These are phyloP conservation scores for Casuarius casuarius DNA, from an alignment of 2,113 vertebrate species.

Conservation along the genomic window DNA sequence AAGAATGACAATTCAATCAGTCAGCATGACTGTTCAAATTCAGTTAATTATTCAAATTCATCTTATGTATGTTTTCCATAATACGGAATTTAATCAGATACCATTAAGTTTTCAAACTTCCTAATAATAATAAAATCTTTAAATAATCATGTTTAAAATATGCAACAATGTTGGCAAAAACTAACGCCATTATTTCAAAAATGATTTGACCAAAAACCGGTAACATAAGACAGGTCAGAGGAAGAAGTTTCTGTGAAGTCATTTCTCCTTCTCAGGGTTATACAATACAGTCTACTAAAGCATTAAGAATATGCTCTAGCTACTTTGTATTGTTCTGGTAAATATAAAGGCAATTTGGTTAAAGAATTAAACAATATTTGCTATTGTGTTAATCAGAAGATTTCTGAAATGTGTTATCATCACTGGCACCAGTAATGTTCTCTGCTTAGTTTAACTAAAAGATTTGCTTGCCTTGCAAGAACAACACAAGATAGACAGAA, in stretches of 20 bases:
- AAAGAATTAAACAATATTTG: background rate
- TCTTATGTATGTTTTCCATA: background rate
- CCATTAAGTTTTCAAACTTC: background rate
- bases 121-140: background rate
- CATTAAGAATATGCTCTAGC: background rate
- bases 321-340: background rate
- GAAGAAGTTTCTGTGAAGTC: background rate
- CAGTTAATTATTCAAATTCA: background rate
- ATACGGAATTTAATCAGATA: background rate
- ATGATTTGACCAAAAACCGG: background rate
- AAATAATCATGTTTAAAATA: background rate
- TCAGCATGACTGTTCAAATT: background rate
- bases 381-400: background rate
- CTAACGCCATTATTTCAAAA: fast-evolving
- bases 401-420: background rate
- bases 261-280: background rate
- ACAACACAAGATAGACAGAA: background rate
- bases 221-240: background rate
- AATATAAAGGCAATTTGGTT: background rate
- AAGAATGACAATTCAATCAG: background rate
- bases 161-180: background rate
- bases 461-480: background rate
- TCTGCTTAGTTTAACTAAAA: background rate
- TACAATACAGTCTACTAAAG: background rate
- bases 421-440: background rate